A percentile compares a stretch with the other conserved stretches of the same genome.
These are phyloP conservation scores for Myzus persicae DNA, from an alignment of 1,140 invertebrate genomes.

Conservation along the genomic window DNA sequence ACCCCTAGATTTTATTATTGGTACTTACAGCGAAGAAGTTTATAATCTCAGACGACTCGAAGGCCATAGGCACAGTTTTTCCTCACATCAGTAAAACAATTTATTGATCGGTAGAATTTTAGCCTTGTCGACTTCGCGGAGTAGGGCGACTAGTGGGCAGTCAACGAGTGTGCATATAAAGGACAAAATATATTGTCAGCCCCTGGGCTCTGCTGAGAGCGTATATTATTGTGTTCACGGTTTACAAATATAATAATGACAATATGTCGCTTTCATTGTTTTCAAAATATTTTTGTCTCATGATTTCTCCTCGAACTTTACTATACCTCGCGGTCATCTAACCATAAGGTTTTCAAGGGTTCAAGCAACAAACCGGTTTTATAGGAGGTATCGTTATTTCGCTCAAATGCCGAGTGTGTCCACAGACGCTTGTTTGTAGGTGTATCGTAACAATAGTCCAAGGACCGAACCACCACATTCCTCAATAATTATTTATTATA, in stretches of 20 bases:
- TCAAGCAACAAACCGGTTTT: not conserved
- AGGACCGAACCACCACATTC: not conserved
- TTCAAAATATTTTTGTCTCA: not conserved
- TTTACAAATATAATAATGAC: not conserved
- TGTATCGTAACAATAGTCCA: constrained; percentile 16
- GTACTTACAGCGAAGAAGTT: not conserved
- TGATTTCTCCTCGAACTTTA: not conserved
- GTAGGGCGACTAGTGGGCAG: not conserved
- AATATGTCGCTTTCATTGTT: not conserved
- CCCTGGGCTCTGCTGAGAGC: not conserved
- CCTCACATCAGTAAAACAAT: not conserved
- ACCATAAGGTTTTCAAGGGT: not conserved
- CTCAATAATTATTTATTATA: constrained; percentile 5
- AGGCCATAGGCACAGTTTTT: not conserved
- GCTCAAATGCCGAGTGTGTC: not conserved
- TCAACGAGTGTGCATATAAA: not conserved
- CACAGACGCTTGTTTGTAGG: not conserved
- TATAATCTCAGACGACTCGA: not conserved
- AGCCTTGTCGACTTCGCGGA: not conserved
- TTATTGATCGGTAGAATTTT: not conserved
- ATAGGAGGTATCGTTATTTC: not conserved
- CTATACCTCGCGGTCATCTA: not conserved
- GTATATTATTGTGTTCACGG: not conserved
- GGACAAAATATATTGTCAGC: not conserved
- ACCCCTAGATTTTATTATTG: not conserved